phyloP scores from a whole-genome alignment of 2,113 vertebrate species.

The Mellivora capensis region DNA sequence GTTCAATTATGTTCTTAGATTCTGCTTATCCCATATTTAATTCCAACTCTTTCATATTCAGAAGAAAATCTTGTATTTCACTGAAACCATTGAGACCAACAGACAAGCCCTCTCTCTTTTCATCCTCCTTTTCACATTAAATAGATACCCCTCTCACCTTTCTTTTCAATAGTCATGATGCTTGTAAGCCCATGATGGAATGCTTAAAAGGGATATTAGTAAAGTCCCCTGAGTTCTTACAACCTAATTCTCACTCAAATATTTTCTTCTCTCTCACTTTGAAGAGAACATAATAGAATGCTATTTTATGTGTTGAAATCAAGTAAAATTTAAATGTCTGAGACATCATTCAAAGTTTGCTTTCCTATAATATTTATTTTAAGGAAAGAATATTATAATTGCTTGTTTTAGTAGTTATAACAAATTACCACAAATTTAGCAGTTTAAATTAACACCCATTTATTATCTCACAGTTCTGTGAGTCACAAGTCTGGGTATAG shows the following conservation, averaged over 20 bases:
- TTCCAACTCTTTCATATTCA: background rate
- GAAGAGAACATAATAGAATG: background rate
- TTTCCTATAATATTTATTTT: background rate
- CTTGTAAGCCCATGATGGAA: background rate
- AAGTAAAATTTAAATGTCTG: background rate
- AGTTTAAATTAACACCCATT: background rate
- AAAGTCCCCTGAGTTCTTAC: background rate
- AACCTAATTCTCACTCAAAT: background rate
- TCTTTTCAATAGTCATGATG: background rate
- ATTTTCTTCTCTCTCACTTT: background rate
- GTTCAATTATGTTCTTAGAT: background rate
- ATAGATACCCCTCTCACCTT: background rate
- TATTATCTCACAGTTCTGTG: background rate
- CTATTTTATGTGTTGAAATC: background rate
- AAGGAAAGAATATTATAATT: background rate
- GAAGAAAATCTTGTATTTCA: background rate
- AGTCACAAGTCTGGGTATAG: background rate
- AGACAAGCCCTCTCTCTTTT: background rate
- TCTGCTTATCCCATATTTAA: background rate
- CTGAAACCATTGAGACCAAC: accelerated
- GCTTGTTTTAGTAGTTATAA: background rate
- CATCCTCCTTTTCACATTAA: background rate
- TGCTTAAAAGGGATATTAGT: background rate
- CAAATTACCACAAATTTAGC: background rate
- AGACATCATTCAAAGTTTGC: background rate